phyloP scores from a whole-genome alignment of 2,888 invertebrate genomes.

The Disparrhopalites patrizii region DNA sequence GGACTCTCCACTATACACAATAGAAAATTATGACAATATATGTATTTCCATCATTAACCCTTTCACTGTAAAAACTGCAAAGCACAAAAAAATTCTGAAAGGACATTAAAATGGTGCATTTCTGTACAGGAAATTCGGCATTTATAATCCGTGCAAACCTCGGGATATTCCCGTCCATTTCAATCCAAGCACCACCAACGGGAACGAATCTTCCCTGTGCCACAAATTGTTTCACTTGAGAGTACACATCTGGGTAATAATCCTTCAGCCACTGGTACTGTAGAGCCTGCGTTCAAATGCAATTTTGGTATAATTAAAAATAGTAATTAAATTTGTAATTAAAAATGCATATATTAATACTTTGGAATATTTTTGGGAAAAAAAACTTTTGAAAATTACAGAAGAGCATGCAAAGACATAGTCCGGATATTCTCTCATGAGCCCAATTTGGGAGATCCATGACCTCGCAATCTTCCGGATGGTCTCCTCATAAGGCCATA shows the following conservation, averaged over 20 bases:
- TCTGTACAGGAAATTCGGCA: too few relatives aligned
- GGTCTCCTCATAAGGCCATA: conserved; percentile 57
- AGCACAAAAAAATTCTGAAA: not conserved
- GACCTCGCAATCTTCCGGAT: conserved; percentile 56
- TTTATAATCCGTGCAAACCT: conserved; percentile 38
- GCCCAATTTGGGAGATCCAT: conserved; percentile 52
- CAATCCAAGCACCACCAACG: conserved; percentile 57
- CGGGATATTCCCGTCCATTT: conserved; percentile 54
- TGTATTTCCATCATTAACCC: not conserved
- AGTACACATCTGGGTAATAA: conserved; percentile 53
- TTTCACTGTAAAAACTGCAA: not conserved
- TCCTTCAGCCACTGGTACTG: conserved; percentile 56
- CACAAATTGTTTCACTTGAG: conserved; percentile 52
- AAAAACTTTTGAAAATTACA: conserved; percentile 6
- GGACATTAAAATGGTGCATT: too few relatives aligned
- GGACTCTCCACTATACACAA: conserved; percentile 54
- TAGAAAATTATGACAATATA: conserved; percentile 28
- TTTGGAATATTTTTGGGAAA: not conserved
- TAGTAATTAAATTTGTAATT: too few relatives aligned
- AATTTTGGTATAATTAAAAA: not conserved
- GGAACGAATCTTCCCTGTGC: conserved; percentile 53
- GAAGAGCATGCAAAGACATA: conserved; percentile 26
- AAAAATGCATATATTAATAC: too few relatives aligned
- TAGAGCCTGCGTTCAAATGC: conserved; percentile 52
- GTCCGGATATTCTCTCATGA: conserved; percentile 54